phyloP scores from a whole-genome alignment of 2,113 vertebrate genomes.

The Myanophis thanlyinensis region DNA sequence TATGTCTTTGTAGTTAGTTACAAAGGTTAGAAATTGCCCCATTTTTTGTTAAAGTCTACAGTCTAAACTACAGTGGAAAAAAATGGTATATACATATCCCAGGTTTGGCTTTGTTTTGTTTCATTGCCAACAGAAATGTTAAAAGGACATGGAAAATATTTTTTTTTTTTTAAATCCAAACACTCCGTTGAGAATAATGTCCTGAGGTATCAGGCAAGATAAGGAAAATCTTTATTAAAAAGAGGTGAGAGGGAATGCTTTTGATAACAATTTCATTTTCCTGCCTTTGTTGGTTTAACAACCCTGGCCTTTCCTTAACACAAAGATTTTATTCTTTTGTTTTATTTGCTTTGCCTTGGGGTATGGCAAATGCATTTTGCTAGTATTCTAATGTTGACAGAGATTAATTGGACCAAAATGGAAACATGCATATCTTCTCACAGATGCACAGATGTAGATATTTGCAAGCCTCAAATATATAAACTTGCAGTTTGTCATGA shows the following conservation, averaged over 20 bases:
- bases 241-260: background rate
- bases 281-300: background rate
- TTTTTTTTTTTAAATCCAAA: background rate
- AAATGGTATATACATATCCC: too few species aligned
- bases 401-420: background rate
- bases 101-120: background rate
- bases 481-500: background rate
- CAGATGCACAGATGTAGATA: background rate
- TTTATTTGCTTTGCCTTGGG: background rate
- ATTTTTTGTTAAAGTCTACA: background rate
- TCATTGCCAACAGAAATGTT: background rate
- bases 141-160: background rate
- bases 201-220: background rate
- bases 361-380: background rate
- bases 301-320: background rate
- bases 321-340: background rate
- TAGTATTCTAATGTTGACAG: background rate
- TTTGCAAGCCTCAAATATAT: background rate
- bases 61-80: background rate
- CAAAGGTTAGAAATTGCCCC: background rate
- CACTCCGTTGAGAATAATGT: background rate
- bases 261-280: background rate
- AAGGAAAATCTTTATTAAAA: background rate
- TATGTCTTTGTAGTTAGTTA: background rate
- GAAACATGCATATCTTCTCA: background rate